These are phyloP conservation scores for Lasius platythorax DNA, from an alignment of 2,888 invertebrate species.

Conservation along the genomic window DNA sequence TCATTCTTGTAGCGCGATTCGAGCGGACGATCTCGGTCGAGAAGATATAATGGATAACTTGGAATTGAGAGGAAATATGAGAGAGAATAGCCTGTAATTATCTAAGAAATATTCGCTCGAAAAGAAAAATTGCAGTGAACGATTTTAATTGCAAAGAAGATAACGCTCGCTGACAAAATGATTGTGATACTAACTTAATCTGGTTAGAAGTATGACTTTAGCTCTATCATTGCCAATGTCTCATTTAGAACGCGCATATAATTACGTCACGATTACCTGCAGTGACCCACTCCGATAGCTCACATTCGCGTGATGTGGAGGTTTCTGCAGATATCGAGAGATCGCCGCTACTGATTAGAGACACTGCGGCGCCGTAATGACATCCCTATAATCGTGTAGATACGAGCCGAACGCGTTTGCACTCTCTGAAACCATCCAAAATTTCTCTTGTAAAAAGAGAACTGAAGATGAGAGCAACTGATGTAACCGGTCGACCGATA, in stretches of 20 bases:
- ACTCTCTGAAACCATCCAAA: background rate
- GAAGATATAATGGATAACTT: slow-evolving; percentile 23
- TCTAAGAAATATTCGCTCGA: slow-evolving; percentile 5
- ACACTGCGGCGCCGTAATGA: slow-evolving; percentile 30
- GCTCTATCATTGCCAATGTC: background rate
- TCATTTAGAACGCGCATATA: slow-evolving; percentile 2
- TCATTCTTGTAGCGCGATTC: slow-evolving; percentile 9
- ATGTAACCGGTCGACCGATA: background rate
- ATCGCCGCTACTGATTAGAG: slow-evolving; percentile 37
- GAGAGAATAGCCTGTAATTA: slow-evolving; percentile 24
- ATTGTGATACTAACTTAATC: background rate
- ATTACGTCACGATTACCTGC: slow-evolving; percentile 34
- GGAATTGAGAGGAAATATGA: slow-evolving; percentile 13
- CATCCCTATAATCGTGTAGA: slow-evolving; percentile 8
- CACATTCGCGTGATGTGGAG: slow-evolving; percentile 29
- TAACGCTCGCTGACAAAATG: background rate
- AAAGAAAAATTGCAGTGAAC: background rate
- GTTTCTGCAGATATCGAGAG: slow-evolving; percentile 34
- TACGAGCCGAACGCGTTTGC: slow-evolving; percentile 12
- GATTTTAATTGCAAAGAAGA: background rate
- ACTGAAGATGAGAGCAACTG: background rate
- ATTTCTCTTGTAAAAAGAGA: background rate
- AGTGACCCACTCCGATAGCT: slow-evolving; percentile 16
- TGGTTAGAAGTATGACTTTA: background rate
- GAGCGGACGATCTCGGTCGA: background rate